phyloP scores from a whole-genome alignment of 2,888 invertebrate species.

The Hedya salicella region DNA sequence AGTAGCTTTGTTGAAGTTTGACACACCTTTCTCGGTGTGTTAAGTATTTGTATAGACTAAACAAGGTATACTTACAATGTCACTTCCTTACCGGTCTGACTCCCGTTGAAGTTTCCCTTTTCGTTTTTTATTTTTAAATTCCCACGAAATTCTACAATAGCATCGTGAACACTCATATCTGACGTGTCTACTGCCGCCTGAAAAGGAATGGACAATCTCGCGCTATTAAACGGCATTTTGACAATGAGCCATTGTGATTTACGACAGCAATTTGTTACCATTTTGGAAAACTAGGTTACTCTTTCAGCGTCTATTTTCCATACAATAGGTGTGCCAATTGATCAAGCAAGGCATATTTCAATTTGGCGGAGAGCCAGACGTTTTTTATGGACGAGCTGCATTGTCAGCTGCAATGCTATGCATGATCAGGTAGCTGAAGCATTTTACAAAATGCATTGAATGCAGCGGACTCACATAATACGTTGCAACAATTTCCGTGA shows the following conservation, averaged over 20 bases:
- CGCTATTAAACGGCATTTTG: conserved; percentile 55
- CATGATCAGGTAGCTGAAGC: conserved; percentile 46
- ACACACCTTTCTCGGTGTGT: not conserved
- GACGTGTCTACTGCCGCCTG: conserved; percentile 52
- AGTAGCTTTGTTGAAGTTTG: conserved; percentile 1
- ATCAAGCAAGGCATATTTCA: conserved; percentile 71
- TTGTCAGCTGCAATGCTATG: conserved; percentile 61
- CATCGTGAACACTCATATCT: conserved; percentile 31
- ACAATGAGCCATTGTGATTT: conserved; percentile 60
- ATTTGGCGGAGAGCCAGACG: conserved; percentile 71
- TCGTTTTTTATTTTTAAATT: conserved; percentile 12
- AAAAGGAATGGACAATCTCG: conserved; percentile 50
- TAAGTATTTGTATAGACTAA: not conserved
- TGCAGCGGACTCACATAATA: conserved; percentile 62
- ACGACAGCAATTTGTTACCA: conserved; percentile 62
- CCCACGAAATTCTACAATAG: not conserved
- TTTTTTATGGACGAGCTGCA: conserved; percentile 66
- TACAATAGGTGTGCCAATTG: conserved; percentile 67
- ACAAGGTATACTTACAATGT: not conserved
- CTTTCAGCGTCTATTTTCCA: conserved; percentile 62
- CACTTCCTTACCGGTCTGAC: conserved; percentile 26
- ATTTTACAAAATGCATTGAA: conserved; percentile 34
- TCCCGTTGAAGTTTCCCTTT: conserved; percentile 10
- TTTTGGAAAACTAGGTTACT: conserved; percentile 72
- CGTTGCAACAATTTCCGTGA: conserved; percentile 58